Percentiles rank a stretch among this genome's conserved stretches.
phyloP scores from a whole-genome alignment of 2,113 vertebrate species.

The Cheirogaleus medius region DNA sequence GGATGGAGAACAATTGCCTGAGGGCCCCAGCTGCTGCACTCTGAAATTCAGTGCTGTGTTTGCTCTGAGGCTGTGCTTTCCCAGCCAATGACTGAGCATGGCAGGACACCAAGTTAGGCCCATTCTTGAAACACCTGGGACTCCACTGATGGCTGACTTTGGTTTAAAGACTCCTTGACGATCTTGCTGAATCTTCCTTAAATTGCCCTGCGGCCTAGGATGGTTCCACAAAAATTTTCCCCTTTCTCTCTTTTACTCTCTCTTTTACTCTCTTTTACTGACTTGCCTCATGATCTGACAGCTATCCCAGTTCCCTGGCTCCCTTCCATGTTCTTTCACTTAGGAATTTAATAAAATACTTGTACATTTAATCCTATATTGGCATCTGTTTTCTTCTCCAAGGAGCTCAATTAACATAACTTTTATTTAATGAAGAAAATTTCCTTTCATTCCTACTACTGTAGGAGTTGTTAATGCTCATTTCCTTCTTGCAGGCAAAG shows the following conservation, averaged over 20 bases:
- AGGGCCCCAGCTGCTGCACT: background rate
- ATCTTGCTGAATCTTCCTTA: background rate
- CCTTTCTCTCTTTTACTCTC: background rate
- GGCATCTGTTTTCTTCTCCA: conserved; percentile 7
- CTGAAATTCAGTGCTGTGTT: background rate
- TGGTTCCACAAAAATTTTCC: background rate
- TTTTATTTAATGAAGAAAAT: conserved; percentile 29
- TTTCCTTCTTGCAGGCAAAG: conserved; percentile 31
- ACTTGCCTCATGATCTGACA: background rate
- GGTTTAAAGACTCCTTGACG: background rate
- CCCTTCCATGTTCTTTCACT: background rate
- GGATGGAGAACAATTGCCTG: background rate
- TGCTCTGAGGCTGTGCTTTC: background rate
- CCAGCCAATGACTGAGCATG: background rate
- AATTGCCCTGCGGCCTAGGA: background rate
- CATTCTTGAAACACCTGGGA: background rate
- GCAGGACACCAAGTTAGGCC: background rate
- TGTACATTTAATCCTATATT: background rate
- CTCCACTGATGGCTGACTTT: background rate
- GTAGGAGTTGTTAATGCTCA: conserved; percentile 26
- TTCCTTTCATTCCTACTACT: background rate
- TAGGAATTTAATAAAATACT: background rate
- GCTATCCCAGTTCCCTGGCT: background rate
- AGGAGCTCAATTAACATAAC: conserved; percentile 21
- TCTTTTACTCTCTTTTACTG: background rate